Evolutionary conservation across 2,888 invertebrate genomes (phyloP), one percentile per base, ranked within the genome.

Genomic region (Hyposoter dolosus): DNA sequence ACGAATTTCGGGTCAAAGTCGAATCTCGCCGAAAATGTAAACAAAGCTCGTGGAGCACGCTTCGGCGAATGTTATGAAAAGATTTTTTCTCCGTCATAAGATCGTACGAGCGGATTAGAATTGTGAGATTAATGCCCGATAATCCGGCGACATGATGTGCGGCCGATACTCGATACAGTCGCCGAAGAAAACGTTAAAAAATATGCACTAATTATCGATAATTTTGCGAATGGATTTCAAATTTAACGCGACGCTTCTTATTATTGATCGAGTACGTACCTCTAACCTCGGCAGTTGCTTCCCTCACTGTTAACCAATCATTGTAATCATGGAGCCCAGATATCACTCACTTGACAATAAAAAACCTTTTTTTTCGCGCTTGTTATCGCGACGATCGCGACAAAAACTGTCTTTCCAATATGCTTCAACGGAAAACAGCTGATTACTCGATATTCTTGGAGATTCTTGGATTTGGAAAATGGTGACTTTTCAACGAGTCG

Each of bases 301-400:
- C 15, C 5, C 60, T 76, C 45, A 81, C 77, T 72, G 77, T 72
- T 65, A 77, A 81, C 76, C 23, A 72, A 84, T 84, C 71, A 81
- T 84, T 45, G 45, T 71, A 47, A 81, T 77, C 65, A 50, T 40
- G 12, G 60, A 23, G 60, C 53, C 32, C n/a, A 47, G 12, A 2
- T 50, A 80, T 53, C 56, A 66, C 53, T 28, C 28, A 28, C 74
- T 56, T 74, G 53, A 50, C 45, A 76, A 71, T n/a, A 10, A 32
- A 10, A 32, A 28, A 53, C 32, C 66, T 66, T 66, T 66, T 77
- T 50, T 68, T 47, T 15, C 50, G 50, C 50, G 45, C 65, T 72
- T 53, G 65, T 80, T 80, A 60, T 60, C 60, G 28, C 60, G 60
- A 60, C 28, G 60, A 60, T 60, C 28, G 60, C 28, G 15, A 60